phyloP scores from a whole-genome alignment of 2,797 vertebrate genomes.

The Sebastes minor region DNA sequence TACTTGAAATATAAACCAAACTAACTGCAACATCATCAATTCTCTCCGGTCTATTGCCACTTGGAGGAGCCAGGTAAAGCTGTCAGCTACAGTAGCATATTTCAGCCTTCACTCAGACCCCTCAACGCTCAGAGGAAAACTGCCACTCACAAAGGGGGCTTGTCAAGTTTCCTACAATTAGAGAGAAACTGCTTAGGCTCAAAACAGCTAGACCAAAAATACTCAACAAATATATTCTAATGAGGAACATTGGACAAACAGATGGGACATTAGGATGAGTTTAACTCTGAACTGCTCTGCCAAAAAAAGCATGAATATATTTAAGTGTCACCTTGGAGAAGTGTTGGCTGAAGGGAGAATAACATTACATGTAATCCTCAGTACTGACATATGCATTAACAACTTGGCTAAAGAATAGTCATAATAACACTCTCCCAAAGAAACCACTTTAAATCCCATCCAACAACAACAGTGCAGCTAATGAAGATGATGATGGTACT shows the following conservation, averaged over 20 bases:
- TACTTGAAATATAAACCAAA: not conserved
- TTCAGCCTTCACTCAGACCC: conserved; percentile 76
- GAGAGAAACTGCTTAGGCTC: conserved; percentile 14
- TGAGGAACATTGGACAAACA: not conserved
- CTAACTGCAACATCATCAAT: conserved; percentile 1
- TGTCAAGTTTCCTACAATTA: conserved; percentile 35
- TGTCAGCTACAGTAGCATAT: conserved; percentile 61
- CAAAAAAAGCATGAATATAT: conserved; percentile 69
- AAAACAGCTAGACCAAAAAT: not conserved
- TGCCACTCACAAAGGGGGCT: conserved; percentile 17
- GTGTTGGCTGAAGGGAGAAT: conserved; percentile 39
- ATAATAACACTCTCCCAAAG: not conserved
- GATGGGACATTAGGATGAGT: not conserved
- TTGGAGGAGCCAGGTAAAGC: not conserved
- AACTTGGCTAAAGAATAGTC: conserved; percentile 11
- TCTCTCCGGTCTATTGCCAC: conserved; percentile 4
- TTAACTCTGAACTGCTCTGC: conserved; percentile 3
- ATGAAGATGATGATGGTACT: not conserved
- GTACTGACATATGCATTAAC: conserved; percentile 70
- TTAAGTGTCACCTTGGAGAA: conserved; percentile 56
- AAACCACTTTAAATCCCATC: not conserved
- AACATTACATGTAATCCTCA: conserved; percentile 51
- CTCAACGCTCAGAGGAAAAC: conserved; percentile 55
- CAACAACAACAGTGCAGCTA: not conserved
- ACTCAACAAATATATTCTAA: not conserved